A percentile compares a stretch with the other conserved stretches of the same genome.
phyloP scores from a whole-genome alignment of 2,888 invertebrate species.

The Serripes groenlandicus region DNA sequence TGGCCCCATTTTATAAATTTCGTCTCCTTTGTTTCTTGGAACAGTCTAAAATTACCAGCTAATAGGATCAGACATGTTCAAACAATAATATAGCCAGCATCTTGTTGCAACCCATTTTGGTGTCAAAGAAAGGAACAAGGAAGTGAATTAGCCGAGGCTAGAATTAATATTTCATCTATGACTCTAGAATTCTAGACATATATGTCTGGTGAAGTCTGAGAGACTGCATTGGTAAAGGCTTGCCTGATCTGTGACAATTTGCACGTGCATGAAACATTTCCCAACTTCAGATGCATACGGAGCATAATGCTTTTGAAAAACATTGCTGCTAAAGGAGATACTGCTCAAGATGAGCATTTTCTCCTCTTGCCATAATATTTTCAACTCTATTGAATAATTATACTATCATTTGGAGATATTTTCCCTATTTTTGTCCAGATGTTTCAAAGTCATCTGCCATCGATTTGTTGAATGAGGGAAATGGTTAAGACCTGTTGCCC shows the following conservation, averaged over 20 bases:
- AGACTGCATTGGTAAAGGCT: too few relatives aligned
- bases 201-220: too few relatives aligned
- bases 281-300: too few relatives aligned
- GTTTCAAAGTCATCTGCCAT: background rate
- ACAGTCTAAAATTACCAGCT: background rate
- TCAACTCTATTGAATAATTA: background rate
- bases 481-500: background rate
- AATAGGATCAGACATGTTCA: background rate
- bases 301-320: too few relatives aligned
- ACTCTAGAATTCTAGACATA: too few relatives aligned
- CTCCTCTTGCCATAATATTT: background rate
- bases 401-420: background rate
- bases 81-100: background rate
- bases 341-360: background rate
- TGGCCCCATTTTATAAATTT: background rate
- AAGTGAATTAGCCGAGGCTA: too few relatives aligned
- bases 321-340: background rate
- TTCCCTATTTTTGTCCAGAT: background rate
- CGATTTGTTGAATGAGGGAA: background rate
- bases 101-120: too few relatives aligned
- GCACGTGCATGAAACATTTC: too few relatives aligned
- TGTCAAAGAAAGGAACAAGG: too few relatives aligned
- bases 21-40: background rate
- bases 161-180: too few relatives aligned
- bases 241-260: too few relatives aligned